Evolutionary conservation across 1,140 invertebrate genomes (phyloP), one percentile per base, ranked within the genome.

Genomic region (Sitophilus oryzae): DNA sequence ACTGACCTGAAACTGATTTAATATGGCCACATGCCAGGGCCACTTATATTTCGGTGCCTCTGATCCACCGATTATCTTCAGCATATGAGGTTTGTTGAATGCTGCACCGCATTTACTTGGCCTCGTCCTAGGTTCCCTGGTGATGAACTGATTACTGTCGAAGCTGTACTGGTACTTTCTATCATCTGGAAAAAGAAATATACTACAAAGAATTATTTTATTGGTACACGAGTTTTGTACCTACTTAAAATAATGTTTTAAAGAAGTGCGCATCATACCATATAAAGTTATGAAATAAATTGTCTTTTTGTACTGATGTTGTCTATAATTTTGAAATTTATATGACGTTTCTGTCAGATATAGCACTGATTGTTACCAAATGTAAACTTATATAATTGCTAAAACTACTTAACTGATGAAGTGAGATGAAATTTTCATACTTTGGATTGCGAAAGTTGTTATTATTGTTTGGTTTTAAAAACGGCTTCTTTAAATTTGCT

Each of bases 21-120:
- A 74, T 14, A 96, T 82, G 34, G 89, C 91, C 14, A 94, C 90
- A 76, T 93, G 87, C 93, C 93, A 96, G 0, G 91, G 90, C 93
- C 93, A 96, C 64, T 84, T 84, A 8, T 89, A 86, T 56, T 80
- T 83, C 3, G 75, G 70, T 0, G 90, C 77, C 44, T 88, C 84
- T 38, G 80, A 76, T 0, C 93, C 93, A 0, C 93, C 93, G 38
- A 96, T 89, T 21, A 96, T 95, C 58, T 86, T 80, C 25, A 86
- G 67, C 79, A 83, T 80, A 38, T 56, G 59, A n/a, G 56, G 44
- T 43, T 61, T 70, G 21, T 60, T 63, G 37, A 62, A 62, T 8
- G 63, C 58, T 9, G 62, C 23, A 1, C 68, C 68, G 42, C 68
- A 70, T 48, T 58, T 59, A 9, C 22, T 9, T 16, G 8, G 37